Evolutionary conservation across 2,888 invertebrate genomes (phyloP).

Genomic region (Tipula helvola): DNA sequence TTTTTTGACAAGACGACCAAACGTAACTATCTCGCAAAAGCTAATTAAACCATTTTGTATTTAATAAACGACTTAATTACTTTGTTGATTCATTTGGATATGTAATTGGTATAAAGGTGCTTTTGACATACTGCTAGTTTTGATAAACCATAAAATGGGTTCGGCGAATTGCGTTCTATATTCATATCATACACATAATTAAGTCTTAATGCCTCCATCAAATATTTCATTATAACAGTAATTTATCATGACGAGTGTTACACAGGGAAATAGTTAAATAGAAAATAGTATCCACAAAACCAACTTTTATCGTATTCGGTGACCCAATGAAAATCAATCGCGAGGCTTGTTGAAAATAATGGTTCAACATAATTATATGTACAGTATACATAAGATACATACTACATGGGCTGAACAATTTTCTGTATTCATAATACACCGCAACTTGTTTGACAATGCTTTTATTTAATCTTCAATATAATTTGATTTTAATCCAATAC

Average conservation of each 20-base stretch:
- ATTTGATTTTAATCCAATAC: too few species aligned
- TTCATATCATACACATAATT: not conserved
- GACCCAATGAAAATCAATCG: not conserved
- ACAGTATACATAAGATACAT: too few species aligned
- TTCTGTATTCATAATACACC: too few species aligned
- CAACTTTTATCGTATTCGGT: not conserved
- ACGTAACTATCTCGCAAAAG: not conserved
- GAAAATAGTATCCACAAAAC: not conserved
- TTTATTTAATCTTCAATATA: too few species aligned
- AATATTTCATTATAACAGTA: not conserved
- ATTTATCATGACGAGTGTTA: not conserved
- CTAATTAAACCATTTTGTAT: not conserved
- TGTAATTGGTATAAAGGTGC: not conserved
- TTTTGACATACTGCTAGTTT: not conserved
- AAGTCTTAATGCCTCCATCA: not conserved
- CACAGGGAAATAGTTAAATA: not conserved
- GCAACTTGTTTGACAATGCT: too few species aligned
- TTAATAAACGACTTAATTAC: not conserved
- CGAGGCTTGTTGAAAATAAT: not conserved
- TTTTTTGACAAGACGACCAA: not conserved
- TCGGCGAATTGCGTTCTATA: not conserved
- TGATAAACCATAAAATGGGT: not conserved
- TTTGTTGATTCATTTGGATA: not conserved
- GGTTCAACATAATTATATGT: not conserved
- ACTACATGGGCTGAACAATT: too few species aligned